These are phyloP conservation scores for Cyrtonyx montezumae DNA, from an alignment of 2,113 vertebrate species.

Conservation along the genomic window DNA sequence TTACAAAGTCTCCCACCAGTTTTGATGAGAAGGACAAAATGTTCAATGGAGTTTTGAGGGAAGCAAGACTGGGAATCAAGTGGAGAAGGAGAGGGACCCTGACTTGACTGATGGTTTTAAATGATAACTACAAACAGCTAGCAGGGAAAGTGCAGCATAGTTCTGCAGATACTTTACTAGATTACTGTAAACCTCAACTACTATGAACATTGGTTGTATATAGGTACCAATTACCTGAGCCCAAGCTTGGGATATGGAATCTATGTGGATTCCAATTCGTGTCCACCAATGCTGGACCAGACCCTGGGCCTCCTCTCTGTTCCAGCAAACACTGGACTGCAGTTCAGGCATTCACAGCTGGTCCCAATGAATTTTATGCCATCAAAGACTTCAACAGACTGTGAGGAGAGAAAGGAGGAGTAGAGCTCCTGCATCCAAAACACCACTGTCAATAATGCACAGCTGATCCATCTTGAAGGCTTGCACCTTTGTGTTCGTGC, in stretches of 20 bases:
- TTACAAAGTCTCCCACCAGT: slow-evolving; percentile 48
- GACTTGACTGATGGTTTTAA: slow-evolving; percentile 27
- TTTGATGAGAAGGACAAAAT: background rate
- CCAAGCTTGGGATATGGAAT: background rate
- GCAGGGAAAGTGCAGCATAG: slow-evolving; percentile 34
- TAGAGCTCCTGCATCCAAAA: rapidly evolving
- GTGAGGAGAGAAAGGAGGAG: background rate
- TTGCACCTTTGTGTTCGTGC: background rate
- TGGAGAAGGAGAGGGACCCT: slow-evolving; percentile 6
- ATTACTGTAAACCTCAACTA: slow-evolving; percentile 57
- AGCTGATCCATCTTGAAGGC: background rate
- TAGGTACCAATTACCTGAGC: slow-evolving; percentile 12
- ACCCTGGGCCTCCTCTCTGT: background rate
- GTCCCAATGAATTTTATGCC: background rate
- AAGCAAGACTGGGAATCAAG: background rate
- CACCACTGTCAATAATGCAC: background rate
- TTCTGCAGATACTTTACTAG: slow-evolving; percentile 22
- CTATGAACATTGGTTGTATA: background rate
- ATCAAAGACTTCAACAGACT: background rate
- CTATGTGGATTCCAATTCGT: background rate
- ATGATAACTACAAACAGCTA: slow-evolving; percentile 23
- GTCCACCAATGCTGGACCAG: background rate
- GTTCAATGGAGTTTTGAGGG: background rate
- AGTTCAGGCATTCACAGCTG: background rate
- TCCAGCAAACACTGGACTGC: background rate